These are phyloP conservation scores for Tolmerus cingulatus DNA, from an alignment of 2,888 invertebrate species.

Conservation along the genomic window DNA sequence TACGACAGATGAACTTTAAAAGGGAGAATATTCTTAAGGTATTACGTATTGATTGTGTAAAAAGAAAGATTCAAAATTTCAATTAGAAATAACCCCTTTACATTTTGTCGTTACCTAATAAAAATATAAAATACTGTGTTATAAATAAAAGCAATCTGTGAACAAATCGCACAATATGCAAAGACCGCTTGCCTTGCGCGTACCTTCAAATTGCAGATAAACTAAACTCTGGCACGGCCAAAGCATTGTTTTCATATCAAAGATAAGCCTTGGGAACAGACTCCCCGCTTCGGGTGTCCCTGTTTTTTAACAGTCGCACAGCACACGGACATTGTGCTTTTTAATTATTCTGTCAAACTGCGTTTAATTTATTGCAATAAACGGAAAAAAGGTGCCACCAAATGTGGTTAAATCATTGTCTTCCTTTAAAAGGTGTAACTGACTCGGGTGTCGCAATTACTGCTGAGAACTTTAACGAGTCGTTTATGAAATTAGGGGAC, in stretches of 20 bases:
- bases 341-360: not conserved
- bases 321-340: not conserved
- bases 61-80: too few species aligned
- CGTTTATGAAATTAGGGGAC: not conserved
- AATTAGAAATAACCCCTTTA: too few species aligned
- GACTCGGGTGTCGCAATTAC: not conserved
- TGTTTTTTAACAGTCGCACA: not conserved
- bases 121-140: not conserved
- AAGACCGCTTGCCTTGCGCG: not conserved
- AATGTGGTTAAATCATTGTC: not conserved
- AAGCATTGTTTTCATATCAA: not conserved
- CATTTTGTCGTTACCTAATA: too few species aligned
- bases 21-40: too few species aligned
- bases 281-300: not conserved
- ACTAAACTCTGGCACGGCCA: not conserved
- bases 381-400: not conserved
- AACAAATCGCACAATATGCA: not conserved
- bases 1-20: too few species aligned
- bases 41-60: too few species aligned
- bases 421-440: not conserved
- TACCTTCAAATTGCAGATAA: not conserved
- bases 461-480: not conserved
- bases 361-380: slow-evolving; percentile 29
- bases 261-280: not conserved
- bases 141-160: not conserved